These are phyloP conservation scores for Salpingus planirostris DNA, from an alignment of 2,888 invertebrate species.

Conservation along the genomic window DNA sequence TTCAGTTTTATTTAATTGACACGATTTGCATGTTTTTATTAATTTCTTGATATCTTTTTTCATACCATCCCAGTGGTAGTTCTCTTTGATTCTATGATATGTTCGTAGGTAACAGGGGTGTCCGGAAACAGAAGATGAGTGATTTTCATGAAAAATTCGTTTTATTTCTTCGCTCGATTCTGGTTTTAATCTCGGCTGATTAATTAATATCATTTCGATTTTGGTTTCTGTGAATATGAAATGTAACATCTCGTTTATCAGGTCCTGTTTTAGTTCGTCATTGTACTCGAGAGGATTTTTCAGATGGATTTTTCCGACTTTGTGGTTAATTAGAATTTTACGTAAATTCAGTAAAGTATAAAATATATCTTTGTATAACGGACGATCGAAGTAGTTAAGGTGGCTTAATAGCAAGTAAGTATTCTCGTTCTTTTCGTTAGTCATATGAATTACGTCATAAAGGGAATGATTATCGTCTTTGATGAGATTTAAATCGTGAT, in stretches of 20 bases:
- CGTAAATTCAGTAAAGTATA: too few relatives aligned
- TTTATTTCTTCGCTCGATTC: conserved; percentile 3
- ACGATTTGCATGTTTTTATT: conserved; percentile 1
- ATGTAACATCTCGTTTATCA: conserved; percentile 4
- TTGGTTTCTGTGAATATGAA: conserved; percentile 2
- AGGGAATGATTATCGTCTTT: neutral
- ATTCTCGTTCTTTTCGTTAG: neutral
- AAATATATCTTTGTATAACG: too few relatives aligned
- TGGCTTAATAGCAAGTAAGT: too few relatives aligned
- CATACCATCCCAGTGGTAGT: conserved; percentile 5
- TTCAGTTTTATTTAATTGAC: conserved; percentile 3
- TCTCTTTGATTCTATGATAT: conserved; percentile 7
- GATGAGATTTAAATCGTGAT: neutral
- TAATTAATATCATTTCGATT: conserved; percentile 3
- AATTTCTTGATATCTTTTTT: conserved; percentile 2
- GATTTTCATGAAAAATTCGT: conserved; percentile 9
- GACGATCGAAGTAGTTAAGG: neutral
- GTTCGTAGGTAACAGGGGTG: conserved; percentile 5
- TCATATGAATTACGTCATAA: conserved; percentile 2
- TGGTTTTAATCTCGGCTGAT: conserved; percentile 4
- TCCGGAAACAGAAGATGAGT: conserved; percentile 2
- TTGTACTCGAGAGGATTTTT: conserved; percentile 5
- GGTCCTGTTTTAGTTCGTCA: conserved; percentile 4
- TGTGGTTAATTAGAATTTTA: neutral
- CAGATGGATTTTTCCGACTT: conserved; percentile 12